A percentile compares a stretch with the other conserved stretches of the same genome.
phyloP scores from a whole-genome alignment of 2,797 vertebrate genomes.

The Babyrousa celebensis region DNA sequence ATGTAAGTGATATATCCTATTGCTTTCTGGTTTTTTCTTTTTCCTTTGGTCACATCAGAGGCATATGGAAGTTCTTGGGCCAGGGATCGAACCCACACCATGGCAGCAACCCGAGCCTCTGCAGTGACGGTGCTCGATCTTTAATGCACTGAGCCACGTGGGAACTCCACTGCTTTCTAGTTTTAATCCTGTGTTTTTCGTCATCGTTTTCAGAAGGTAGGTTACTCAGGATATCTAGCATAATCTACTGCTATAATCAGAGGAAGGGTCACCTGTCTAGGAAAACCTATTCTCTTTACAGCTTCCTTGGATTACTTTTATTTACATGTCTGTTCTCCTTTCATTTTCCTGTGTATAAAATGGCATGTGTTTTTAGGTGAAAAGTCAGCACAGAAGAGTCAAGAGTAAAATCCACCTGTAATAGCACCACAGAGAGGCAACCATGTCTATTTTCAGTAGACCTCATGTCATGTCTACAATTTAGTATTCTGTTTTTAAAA shows the following conservation, averaged over 20 bases:
- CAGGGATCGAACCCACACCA: too few species aligned
- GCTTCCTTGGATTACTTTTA: background rate
- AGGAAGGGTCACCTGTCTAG: background rate
- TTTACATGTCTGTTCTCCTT: background rate
- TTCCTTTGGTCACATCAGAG: too few species aligned
- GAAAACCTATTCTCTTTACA: background rate
- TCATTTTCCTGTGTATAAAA: conserved; percentile 13
- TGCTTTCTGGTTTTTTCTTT: background rate
- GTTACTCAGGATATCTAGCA: background rate
- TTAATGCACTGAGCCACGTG: too few species aligned
- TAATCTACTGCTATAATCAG: background rate
- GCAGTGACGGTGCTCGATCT: too few species aligned
- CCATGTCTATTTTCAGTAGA: background rate
- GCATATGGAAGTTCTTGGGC: too few species aligned
- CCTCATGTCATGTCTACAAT: background rate
- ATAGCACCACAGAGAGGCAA: background rate
- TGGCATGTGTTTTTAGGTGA: background rate
- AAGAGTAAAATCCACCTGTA: background rate
- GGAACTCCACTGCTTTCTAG: too few species aligned
- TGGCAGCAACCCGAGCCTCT: too few species aligned
- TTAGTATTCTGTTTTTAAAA: background rate
- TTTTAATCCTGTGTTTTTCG: background rate
- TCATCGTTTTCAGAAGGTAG: background rate
- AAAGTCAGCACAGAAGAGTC: conserved; percentile 16
- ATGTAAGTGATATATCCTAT: conserved; percentile 87